phyloP scores from a whole-genome alignment of 2,113 vertebrate species.

The Argyrosomus japonicus region DNA sequence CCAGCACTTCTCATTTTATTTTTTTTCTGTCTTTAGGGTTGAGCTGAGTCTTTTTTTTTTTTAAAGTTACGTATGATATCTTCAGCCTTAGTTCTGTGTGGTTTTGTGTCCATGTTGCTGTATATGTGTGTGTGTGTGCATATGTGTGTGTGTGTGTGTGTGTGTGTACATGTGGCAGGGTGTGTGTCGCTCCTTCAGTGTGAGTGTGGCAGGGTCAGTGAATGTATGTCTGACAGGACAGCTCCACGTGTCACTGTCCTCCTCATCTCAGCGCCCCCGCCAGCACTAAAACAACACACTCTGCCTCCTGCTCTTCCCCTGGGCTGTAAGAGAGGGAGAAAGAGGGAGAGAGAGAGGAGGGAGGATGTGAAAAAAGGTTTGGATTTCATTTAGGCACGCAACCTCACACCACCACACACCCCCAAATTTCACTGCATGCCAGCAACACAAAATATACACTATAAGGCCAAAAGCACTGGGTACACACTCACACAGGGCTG shows the following conservation, averaged over 20 bases:
- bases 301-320: conserved; percentile 83
- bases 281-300: conserved; percentile 82
- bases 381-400: conserved; percentile 19
- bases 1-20: conserved; percentile 30
- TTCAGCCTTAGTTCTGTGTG: conserved; percentile 54
- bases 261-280: conserved; percentile 60
- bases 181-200: conserved; percentile 66
- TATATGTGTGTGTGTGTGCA: conserved; percentile 29
- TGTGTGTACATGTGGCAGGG: conserved; percentile 48
- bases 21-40: conserved; percentile 44
- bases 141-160: conserved; percentile 26
- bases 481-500: not conserved
- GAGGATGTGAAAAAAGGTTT: conserved; percentile 2
- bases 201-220: conserved; percentile 63
- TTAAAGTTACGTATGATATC: conserved; percentile 38
- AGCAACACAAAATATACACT: not conserved
- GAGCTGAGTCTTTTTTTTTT: conserved; percentile 45
- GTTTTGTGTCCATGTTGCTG: conserved; percentile 43
- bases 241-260: conserved; percentile 58
- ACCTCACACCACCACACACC: conserved; percentile 10
- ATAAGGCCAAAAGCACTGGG: conserved; percentile 14
- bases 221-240: conserved; percentile 61
- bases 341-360: not conserved
- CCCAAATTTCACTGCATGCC: conserved; percentile 42
- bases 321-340: conserved; percentile 67